Evolutionary conservation across 2,113 vertebrate species (phyloP).

Genomic region (Phrynosoma blainvillii): DNA sequence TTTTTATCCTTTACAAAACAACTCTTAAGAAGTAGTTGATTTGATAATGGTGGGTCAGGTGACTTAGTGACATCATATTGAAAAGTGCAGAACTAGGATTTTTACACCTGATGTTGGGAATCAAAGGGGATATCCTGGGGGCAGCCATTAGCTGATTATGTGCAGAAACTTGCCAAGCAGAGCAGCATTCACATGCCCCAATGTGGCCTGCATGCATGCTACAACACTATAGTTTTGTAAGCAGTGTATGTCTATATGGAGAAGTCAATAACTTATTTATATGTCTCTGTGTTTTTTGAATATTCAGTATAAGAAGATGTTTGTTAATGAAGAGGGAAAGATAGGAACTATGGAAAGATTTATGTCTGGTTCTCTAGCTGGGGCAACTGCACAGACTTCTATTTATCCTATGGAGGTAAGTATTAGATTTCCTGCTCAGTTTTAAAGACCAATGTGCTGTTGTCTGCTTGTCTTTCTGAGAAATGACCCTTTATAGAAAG

Average conservation of each 20-base stretch:
- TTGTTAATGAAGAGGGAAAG: conserved; percentile 85
- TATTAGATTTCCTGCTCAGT: background rate
- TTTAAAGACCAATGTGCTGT: background rate
- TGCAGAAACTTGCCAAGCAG: background rate
- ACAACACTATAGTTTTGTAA: background rate
- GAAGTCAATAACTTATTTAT: background rate
- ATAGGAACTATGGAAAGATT: conserved; percentile 87
- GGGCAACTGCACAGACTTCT: conserved; percentile 92
- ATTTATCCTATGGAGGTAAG: conserved; percentile 98
- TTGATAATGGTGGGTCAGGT: too few species aligned
- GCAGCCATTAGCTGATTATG: background rate
- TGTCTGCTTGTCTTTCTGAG: background rate
- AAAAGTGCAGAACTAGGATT: too few species aligned
- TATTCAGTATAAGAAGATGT: conserved; percentile 89
- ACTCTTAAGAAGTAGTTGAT: too few species aligned
- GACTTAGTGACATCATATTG: too few species aligned
- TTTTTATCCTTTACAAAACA: too few species aligned
- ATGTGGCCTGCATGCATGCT: too few species aligned
- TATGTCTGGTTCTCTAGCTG: conserved; percentile 91
- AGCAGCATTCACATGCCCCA: too few species aligned
- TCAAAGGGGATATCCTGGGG: too few species aligned
- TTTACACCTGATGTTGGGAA: too few species aligned
- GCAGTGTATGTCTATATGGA: background rate
- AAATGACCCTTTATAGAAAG: conserved; percentile 14
- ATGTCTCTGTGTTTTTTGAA: conserved; percentile 44